These are phyloP conservation scores for Cacatua alba DNA, from an alignment of 2,113 vertebrate genomes.

Conservation along the genomic window DNA sequence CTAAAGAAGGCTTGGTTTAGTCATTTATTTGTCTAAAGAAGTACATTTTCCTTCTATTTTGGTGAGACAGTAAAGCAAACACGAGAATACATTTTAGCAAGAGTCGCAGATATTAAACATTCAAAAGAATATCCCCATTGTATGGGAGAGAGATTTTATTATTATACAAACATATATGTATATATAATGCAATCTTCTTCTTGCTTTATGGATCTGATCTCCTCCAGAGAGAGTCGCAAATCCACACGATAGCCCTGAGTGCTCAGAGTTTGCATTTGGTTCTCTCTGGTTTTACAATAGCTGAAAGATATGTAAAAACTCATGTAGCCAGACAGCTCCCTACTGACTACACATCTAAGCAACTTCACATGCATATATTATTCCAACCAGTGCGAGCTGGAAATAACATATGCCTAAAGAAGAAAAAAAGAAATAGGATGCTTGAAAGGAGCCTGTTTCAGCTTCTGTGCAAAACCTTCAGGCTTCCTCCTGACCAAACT, in stretches of 20 bases:
- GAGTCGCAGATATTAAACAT: background rate
- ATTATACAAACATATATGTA: conserved; percentile 49
- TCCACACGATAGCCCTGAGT: conserved; percentile 52
- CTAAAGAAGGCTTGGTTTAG: background rate
- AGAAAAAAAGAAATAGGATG: fast-evolving
- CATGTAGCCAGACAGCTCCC: conserved; percentile 61
- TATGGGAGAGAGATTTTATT: conserved; percentile 6
- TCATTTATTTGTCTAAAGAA: background rate
- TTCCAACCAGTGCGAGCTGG: conserved; percentile 19
- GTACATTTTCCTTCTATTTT: background rate
- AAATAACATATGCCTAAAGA: background rate
- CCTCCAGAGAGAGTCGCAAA: conserved; percentile 61
- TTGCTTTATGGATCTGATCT: conserved; percentile 35
- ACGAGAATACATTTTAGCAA: background rate
- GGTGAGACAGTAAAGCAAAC: background rate
- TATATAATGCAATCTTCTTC: conserved; percentile 43
- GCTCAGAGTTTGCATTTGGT: conserved; percentile 48
- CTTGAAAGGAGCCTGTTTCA: background rate
- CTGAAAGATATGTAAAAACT: conserved; percentile 64
- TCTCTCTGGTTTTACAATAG: conserved; percentile 56
- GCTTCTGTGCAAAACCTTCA: background rate
- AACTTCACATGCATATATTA: conserved; percentile 65
- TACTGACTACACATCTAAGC: conserved; percentile 52
- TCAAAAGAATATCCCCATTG: background rate
- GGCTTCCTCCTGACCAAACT: background rate